Percentiles rank a stretch among this genome's conserved stretches.
Evolutionary conservation across 2,888 invertebrate genomes (phyloP).

Genomic region (Lobophora halterata): DNA sequence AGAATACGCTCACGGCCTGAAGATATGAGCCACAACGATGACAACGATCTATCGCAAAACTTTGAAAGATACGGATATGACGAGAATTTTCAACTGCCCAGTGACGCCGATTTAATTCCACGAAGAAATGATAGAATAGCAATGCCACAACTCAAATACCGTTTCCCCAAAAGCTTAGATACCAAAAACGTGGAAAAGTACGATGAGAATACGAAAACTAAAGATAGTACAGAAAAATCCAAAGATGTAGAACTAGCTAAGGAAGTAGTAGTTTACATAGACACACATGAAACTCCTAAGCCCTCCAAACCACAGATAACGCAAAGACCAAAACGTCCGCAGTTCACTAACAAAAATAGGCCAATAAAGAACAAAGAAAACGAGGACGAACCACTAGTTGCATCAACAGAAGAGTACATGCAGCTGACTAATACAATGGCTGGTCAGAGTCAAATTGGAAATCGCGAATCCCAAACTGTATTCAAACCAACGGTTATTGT

Average conservation of each 20-base stretch:
- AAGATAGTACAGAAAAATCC: slow-evolving; percentile 8
- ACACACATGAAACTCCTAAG: slow-evolving; percentile 47
- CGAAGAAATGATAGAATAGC: slow-evolving; percentile 70
- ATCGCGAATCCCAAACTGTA: slow-evolving; percentile 70
- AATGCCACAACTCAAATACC: slow-evolving; percentile 64
- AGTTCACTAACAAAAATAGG: slow-evolving; percentile 31
- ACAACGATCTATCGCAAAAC: slow-evolving; percentile 58
- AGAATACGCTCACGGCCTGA: slow-evolving; percentile 61
- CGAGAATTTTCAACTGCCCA: slow-evolving; percentile 51
- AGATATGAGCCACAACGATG: slow-evolving; percentile 55
- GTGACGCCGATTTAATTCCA: slow-evolving; percentile 60
- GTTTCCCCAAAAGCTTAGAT: slow-evolving; percentile 60
- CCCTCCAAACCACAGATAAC: slow-evolving; percentile 40
- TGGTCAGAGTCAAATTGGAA: slow-evolving; percentile 72
- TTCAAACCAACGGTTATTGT: slow-evolving; percentile 74
- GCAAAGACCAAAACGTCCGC: slow-evolving; percentile 47
- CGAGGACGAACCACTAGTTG: slow-evolving; percentile 33
- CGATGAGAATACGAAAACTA: slow-evolving; percentile 10
- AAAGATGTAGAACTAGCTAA: slow-evolving; percentile 41
- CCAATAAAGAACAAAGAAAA: slow-evolving; percentile 43
- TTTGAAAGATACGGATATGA: slow-evolving; percentile 54
- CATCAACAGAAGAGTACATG: slow-evolving; percentile 33
- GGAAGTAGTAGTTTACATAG: slow-evolving; percentile 58
- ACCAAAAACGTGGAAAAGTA: slow-evolving; percentile 35
- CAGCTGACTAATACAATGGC: slow-evolving; percentile 61